Conservation (phyloP, 2,888 invertebrate genomes). For the Terebella lapidaria region DNA sequence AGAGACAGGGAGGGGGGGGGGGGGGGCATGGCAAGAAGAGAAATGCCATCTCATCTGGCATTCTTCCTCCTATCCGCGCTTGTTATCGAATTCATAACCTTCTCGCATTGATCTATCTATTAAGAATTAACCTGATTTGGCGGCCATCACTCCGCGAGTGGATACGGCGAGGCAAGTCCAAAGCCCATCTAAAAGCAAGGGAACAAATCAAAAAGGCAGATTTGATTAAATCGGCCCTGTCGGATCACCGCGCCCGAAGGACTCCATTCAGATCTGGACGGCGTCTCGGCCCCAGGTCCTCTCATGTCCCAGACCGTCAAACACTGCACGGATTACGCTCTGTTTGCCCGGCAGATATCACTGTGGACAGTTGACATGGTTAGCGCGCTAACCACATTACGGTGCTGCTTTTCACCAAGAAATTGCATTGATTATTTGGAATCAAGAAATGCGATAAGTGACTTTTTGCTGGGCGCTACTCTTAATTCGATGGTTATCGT, state of each 20-base stretch:
- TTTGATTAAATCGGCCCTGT: not conserved
- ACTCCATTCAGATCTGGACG: too few species aligned
- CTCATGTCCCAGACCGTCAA: not conserved
- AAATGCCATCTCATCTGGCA: not conserved
- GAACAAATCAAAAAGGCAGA: not conserved
- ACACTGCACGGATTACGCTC: not conserved
- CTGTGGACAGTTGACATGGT: too few species aligned
- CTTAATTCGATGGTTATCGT: not conserved
- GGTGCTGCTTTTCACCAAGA: not conserved
- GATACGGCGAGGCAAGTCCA: not conserved
- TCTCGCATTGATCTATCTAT: not conserved
- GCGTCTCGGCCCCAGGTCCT: not conserved
- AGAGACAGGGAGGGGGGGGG: too few species aligned
- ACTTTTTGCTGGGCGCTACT: not conserved
- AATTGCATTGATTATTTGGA: not conserved
- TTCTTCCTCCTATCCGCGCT: not conserved
- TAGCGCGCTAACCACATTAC: not conserved
- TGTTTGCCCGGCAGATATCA: too few species aligned
- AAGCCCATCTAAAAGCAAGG: not conserved
- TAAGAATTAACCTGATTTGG: not conserved
- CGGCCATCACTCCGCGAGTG: not conserved
- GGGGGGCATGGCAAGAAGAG: not conserved
- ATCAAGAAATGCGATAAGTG: not conserved
- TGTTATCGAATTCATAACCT: not conserved
- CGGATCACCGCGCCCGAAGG: too few species aligned